A percentile compares a stretch with the other conserved stretches of the same genome.
Conservation (phyloP, 1,140 invertebrate species). For the Grapholita molesta region DNA sequence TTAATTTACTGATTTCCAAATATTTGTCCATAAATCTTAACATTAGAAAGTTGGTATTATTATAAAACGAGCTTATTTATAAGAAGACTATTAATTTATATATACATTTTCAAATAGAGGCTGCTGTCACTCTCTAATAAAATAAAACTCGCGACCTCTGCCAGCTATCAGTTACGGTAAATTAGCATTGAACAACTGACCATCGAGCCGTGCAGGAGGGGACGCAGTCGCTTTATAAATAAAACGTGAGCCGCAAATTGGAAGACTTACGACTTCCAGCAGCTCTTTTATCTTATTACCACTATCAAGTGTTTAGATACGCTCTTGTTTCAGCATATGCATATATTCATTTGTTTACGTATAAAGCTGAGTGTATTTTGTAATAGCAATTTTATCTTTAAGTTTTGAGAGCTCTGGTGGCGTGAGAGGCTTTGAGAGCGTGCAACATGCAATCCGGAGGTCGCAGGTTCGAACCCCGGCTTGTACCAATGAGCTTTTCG, state of each 20-base stretch:
- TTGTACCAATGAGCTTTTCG: no score
- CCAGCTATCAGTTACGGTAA: slow-evolving; percentile 10
- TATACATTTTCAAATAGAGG: not conserved
- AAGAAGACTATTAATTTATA: not conserved
- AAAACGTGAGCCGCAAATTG: not conserved
- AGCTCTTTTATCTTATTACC: slow-evolving; percentile 4
- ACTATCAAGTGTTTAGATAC: not conserved
- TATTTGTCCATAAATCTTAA: not conserved
- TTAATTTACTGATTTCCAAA: no score
- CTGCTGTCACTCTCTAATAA: not conserved
- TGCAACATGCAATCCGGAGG: no score
- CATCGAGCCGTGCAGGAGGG: slow-evolving; percentile 8
- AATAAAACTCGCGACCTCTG: not conserved
- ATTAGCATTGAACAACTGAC: slow-evolving; percentile 17
- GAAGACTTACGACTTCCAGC: slow-evolving; percentile 11
- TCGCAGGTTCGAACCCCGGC: no score
- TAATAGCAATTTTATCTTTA: no score
- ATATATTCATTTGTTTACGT: not conserved
- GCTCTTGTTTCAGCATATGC: not conserved
- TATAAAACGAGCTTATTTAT: no score
- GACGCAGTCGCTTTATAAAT: slow-evolving; percentile 3
- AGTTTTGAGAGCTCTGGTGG: no score
- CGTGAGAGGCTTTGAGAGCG: no score
- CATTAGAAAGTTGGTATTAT: no score
- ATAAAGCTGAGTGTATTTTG: no score